A percentile compares a stretch with the other conserved stretches of the same genome.
Evolutionary conservation across 2,797 vertebrate genomes (phyloP).

Genomic region (Pygocentrus nattereri): DNA sequence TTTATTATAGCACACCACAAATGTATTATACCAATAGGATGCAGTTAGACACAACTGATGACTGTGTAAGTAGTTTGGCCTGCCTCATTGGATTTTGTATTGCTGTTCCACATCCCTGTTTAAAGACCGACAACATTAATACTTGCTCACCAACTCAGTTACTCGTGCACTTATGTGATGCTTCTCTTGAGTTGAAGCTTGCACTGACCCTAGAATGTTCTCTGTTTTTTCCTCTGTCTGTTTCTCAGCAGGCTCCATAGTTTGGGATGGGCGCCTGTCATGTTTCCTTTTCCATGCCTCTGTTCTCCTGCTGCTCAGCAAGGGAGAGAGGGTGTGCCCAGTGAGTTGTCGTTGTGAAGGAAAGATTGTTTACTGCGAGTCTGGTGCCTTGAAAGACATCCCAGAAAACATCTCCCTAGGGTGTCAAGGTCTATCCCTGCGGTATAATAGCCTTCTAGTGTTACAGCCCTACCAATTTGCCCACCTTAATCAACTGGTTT

Average conservation of each 20-base stretch:
- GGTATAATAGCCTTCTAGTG: conserved; percentile 92
- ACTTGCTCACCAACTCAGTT: neutral
- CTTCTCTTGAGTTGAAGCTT: conserved; percentile 12
- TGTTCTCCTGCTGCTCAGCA: conserved; percentile 80
- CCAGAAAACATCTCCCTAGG: conserved; percentile 92
- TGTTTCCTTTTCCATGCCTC: conserved; percentile 79
- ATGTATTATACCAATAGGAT: conserved; percentile 49
- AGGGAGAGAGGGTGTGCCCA: conserved; percentile 91
- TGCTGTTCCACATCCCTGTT: conserved; percentile 25
- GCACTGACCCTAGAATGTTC: conserved; percentile 42
- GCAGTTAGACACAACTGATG: conserved; percentile 53
- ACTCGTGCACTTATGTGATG: neutral
- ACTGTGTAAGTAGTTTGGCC: conserved; percentile 43
- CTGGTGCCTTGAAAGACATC: conserved; percentile 90
- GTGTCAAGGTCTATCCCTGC: conserved; percentile 93
- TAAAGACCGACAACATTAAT: conserved; percentile 33
- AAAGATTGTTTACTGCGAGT: conserved; percentile 97
- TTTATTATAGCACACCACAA: conserved; percentile 41
- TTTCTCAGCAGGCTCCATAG: conserved; percentile 74
- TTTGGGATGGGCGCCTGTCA: conserved; percentile 76
- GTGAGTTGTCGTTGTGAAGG: conserved; percentile 93
- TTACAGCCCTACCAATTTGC: conserved; percentile 93
- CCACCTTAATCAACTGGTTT: conserved; percentile 94
- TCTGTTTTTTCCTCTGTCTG: conserved; percentile 53
- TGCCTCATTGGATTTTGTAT: conserved; percentile 22